Base-by-base conservation (phyloP, 1,140 invertebrate genomes). In the Ceratitis capitata region DNA sequence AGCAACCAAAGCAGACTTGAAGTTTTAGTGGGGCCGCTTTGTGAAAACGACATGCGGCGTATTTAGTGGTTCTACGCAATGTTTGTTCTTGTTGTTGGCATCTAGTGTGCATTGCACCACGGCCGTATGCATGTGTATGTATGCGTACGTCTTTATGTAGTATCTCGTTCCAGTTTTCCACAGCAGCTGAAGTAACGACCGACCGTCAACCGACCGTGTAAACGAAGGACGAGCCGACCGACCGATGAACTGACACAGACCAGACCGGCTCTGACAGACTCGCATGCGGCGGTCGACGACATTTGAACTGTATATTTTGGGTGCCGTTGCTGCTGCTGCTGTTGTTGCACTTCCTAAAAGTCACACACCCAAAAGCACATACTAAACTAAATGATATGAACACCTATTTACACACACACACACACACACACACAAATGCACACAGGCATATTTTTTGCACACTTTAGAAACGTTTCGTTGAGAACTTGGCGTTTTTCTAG, bases 301-400 rank as follows among this genome's bases (percentile, higher is more conserved):
- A 78, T 47, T 78, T 78, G 69, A 78, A 78, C 69, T 32, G 69
- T 78, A 78, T 78, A 56, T 78, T 78, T 78, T 19, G 61, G 69
- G 10, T 39, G 64, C 32, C 64, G 64, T 9, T 7, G 12, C 19
- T 29, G 56, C 56, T 61, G 56, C 56, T 61, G 56, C 51, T 19
- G 4, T 53, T 16, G n/a, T 7, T 78, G 39, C 19, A 35, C 19
- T 35, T 26, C 5, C 2, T 5, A 35, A 39, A 12, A 69, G 16
- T 39, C 35, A n/a, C 64, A 39, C 32, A 69, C 64, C 14, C 3
- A 56, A 19, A 56, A 19, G n/a, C n/a, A 56, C n/a, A 56, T 56
- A 19, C n/a, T 19, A 1, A 47, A 9, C 7, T 47, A 47, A 9
- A 47, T 47, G 0, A 47, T 1, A 47, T 47, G 14, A 9, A 47